Conservation (phyloP, 37 sponge, comb jelly and placozoan genomes). For the Bolinopsis microptera region DNA sequence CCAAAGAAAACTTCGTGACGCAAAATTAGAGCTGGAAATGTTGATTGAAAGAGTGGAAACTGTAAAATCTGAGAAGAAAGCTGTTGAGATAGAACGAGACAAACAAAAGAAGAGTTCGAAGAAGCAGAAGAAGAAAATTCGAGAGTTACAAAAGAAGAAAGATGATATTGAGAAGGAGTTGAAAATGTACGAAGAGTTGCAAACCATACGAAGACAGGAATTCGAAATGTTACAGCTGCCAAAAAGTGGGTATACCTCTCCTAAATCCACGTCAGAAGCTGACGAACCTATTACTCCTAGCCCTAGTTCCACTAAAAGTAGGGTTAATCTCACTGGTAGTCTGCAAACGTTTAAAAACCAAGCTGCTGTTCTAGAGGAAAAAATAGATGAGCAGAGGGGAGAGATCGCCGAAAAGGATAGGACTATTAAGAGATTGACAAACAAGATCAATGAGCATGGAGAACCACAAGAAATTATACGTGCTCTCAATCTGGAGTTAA, state of each 20-base stretch:
- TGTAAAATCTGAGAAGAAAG: background rate
- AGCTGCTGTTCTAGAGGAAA: background rate
- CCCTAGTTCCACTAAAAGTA: background rate
- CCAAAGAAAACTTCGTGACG: background rate
- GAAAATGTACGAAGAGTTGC: background rate
- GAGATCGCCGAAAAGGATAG: background rate
- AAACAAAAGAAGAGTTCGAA: background rate
- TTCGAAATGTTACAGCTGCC: background rate
- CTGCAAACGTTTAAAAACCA: background rate
- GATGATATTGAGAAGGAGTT: background rate
- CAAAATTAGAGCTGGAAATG: background rate
- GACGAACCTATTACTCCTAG: background rate
- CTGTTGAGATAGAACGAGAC: background rate
- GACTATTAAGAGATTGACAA: background rate
- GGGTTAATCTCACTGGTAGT: background rate
- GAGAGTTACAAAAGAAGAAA: background rate
- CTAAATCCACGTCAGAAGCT: background rate
- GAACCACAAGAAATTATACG: background rate
- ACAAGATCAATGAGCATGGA: background rate
- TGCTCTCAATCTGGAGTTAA: background rate
- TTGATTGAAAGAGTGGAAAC: background rate
- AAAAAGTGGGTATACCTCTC: background rate
- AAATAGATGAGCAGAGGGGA: background rate
- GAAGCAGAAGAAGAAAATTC: constrained; percentile 9
- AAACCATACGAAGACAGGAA: background rate